Conservation (phyloP, 2,797 vertebrate species). For the Tolypeutes matacus region DNA sequence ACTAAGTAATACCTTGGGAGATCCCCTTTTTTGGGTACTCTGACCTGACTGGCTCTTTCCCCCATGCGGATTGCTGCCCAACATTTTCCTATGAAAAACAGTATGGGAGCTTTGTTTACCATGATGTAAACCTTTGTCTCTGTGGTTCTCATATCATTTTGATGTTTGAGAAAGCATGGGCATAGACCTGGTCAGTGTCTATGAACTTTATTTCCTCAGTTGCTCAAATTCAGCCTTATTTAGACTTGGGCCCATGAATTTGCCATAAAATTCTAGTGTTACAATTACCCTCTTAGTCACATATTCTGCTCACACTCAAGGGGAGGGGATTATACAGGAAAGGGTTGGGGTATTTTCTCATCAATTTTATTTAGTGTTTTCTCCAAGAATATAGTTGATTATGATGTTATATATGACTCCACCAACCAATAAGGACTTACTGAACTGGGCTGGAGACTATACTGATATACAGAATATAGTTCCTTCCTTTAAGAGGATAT, state of each 20-base stretch:
- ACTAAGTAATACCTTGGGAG: not conserved
- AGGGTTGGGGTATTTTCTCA: not conserved
- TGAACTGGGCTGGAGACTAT: not conserved
- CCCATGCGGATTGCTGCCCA: not conserved
- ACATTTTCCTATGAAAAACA: not conserved
- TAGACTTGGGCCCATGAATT: not conserved
- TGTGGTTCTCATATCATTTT: conserved; percentile 15
- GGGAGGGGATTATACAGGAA: not conserved
- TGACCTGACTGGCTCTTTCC: not conserved
- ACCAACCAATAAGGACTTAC: not conserved
- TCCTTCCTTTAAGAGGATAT: conserved; percentile 20
- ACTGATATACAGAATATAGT: not conserved
- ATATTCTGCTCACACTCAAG: not conserved
- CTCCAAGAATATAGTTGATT: not conserved
- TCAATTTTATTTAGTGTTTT: not conserved
- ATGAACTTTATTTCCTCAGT: not conserved
- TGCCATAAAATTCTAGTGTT: not conserved
- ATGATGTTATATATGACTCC: not conserved
- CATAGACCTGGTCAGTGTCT: not conserved
- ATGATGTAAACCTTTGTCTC: not conserved
- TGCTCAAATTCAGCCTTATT: conserved; percentile 2
- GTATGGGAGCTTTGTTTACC: not conserved
- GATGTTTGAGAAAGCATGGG: conserved; percentile 28
- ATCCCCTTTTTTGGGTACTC: not conserved
- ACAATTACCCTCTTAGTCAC: not conserved